Evolutionary conservation across 2,888 invertebrate species (phyloP), one percentile per base, ranked within the genome.

Genomic region (Poecilus cupreus): DNA sequence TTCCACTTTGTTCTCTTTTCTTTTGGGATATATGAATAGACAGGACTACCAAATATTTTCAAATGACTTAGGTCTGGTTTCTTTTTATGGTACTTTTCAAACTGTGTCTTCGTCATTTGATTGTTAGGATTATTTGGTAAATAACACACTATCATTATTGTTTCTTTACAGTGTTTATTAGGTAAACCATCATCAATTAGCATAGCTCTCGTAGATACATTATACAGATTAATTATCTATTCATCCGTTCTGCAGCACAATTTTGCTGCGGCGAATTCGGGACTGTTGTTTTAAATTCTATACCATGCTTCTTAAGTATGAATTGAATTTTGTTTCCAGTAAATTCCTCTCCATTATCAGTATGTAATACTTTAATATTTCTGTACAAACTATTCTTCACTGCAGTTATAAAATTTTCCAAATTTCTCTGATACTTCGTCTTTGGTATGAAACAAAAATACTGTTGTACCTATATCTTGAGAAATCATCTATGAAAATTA

Each of bases 401-500:
- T 20, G 6, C 11, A 6, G 20, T 22, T 1, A 64, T 80, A 39
- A 76, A 83, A 83, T 78, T 84, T 49, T 82, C 82, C 79, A 22
- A 84, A 68, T 20, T 46, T 10, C 49, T 82, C 32, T 57, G 82
- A 20, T n/a, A 76, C 83, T 64, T 86, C 84, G 2, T 81, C 83
- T 77, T 86, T 86, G n/a, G 84, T 43, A 24, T 80, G 68, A 3
- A 86, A n/a, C 0, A 86, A 57, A 70, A 82, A 84, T 51, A 86
- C 77, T 0, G 77, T 54, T 5, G n/a, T n/a, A n/a, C n/a, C 84
- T 84, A 46, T 83, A 87, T 54, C 84, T 78, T 5, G 85, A 85
- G 72, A 80, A 86, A 83, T 87, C 87, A 76, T 87, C 87, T n/a
- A 86, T 86, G 10, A 87, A 83, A 0, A 85, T 87, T 1, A 87